Conservation (phyloP, 2,797 vertebrate species). For the Cottoperca gobio region DNA sequence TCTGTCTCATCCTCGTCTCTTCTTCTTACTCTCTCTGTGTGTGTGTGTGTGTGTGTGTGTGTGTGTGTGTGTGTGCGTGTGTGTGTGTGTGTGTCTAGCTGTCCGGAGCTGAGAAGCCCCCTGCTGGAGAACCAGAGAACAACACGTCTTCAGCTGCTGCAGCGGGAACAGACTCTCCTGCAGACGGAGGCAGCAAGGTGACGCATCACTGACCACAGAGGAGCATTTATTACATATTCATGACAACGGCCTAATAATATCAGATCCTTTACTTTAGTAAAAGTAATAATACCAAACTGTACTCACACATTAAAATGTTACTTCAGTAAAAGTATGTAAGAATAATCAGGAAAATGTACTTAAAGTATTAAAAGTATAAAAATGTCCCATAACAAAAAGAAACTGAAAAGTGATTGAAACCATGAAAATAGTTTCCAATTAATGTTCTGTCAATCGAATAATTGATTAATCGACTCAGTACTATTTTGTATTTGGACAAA, state of each 20-base stretch:
- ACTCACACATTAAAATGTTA: background rate
- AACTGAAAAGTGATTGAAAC: background rate
- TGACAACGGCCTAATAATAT: background rate
- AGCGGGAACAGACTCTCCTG: conserved; percentile 69
- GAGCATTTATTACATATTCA: background rate
- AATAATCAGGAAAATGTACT: background rate
- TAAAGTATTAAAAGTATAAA: background rate
- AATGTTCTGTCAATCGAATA: no score
- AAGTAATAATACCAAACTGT: background rate
- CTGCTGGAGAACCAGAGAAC: conserved; percentile 82
- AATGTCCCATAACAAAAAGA: background rate
- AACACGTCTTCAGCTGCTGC: conserved; percentile 61
- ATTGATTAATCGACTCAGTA: no score
- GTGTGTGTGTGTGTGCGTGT: background rate
- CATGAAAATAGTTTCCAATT: background rate
- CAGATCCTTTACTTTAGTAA: background rate
- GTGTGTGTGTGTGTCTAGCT: conserved; percentile 56
- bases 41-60: background rate
- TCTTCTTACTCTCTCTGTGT: background rate
- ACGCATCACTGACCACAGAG: background rate
- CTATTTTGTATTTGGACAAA: no score
- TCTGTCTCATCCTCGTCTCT: background rate
- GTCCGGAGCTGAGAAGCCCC: conserved; percentile 77
- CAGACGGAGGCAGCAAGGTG: conserved; percentile 86
- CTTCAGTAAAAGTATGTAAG: background rate